Base-by-base conservation (phyloP, 2,113 vertebrate species). In the Cyprinodon variegatus region DNA sequence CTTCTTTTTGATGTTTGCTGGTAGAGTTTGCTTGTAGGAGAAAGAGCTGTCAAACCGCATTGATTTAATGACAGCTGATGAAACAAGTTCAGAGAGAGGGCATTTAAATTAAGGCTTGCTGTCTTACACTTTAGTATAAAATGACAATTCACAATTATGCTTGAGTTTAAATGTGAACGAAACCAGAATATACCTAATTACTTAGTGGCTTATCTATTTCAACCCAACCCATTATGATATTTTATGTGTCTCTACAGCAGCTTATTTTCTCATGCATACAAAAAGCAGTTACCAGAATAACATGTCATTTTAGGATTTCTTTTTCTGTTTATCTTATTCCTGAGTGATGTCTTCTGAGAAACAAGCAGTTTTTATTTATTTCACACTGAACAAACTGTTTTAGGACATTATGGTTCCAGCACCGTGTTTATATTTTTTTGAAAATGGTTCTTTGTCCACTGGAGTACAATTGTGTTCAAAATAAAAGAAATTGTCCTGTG, bases 61-160 rank as follows among this genome's bases (percentile, higher is more conserved):
- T 64, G 64, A 86, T 86, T 69, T 85, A 78, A 82, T 59, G 60
- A 29, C 69, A 61, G 53, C 78, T 63, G 77, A 74, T 74, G 74
- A 76, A 77, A 65, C 72, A 72, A 86, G 82, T 86, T 87, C 78
- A 89, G 77, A 84, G 61, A 61, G 74, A 37, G 57, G 74, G 45
- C 40, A 59, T 69, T 68, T 68, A 77, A 78, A 86, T 72, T 50
- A 74, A 80, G 77, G 65, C 76, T 83, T 40, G 61, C 41, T 15
- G 64, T 75, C 80, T 62, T 45, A n/a, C 11, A 64, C 66, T 59
- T 74, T 38, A 46, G 41, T 68, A 59, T 62, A 8, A 72, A 81
- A 76, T 74, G 76, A 87, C 76, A 81, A 36, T 62, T 74, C 5
- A 48, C n/a, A 53, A 73, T 76, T 64, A 41, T 29, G 17, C 37